phyloP scores from a whole-genome alignment of 2,797 vertebrate species.

The Xenops minutus region DNA sequence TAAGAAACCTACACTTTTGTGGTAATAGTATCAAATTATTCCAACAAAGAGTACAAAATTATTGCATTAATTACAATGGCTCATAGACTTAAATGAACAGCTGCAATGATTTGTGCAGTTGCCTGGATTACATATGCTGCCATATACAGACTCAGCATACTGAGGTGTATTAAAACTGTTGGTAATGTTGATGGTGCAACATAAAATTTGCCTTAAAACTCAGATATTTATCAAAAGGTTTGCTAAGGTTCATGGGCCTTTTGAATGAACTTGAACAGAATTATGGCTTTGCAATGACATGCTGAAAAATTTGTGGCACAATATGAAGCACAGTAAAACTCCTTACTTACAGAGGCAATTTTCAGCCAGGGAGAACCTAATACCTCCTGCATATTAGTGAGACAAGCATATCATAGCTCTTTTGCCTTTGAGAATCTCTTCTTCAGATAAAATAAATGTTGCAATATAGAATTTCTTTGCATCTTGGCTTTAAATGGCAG shows the following conservation, averaged over 20 bases:
- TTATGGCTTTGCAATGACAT: background rate
- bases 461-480: background rate
- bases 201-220: slow-evolving; percentile 15
- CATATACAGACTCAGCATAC: background rate
- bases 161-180: background rate
- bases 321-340: background rate
- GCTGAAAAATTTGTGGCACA: background rate
- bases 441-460: background rate
- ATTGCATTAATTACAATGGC: background rate
- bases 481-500: slow-evolving; percentile 21
- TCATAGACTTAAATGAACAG: background rate
- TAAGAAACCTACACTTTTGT: background rate
- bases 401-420: background rate
- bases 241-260: slow-evolving; percentile 14
- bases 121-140: background rate
- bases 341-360: background rate
- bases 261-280: background rate
- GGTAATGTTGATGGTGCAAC: background rate
- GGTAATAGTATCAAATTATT: background rate
- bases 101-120: background rate
- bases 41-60: background rate
- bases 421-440: background rate
- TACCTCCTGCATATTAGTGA: background rate
- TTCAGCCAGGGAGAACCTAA: background rate
- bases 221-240: slow-evolving; percentile 27